These are phyloP conservation scores for Rhea americana DNA, from an alignment of 2,113 vertebrate genomes.

Conservation along the genomic window DNA sequence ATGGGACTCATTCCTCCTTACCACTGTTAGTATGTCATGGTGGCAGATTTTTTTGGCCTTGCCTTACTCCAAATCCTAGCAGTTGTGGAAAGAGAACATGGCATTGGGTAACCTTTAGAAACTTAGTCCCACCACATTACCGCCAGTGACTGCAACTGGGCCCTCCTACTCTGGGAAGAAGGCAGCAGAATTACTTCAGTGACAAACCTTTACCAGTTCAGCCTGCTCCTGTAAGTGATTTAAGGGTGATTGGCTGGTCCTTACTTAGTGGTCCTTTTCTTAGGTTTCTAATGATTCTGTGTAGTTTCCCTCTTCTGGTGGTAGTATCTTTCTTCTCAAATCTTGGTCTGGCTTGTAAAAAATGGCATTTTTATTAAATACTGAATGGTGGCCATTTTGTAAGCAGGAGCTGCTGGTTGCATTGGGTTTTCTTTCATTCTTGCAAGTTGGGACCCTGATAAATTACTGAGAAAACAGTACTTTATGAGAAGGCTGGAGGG, in stretches of 20 bases:
- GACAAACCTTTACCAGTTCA: not conserved
- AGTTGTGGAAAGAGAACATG: not conserved
- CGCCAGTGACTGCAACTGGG: not conserved
- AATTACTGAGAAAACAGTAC: not conserved
- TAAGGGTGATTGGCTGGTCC: not conserved
- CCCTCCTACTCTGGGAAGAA: not conserved
- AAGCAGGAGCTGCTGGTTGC: not conserved
- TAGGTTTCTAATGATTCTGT: not conserved
- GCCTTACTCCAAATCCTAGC: not conserved
- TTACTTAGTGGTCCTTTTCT: not conserved
- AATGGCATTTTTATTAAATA: not conserved
- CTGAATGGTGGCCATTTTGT: not conserved
- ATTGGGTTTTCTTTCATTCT: not conserved
- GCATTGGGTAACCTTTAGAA: not conserved
- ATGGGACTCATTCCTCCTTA: not conserved
- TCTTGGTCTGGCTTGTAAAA: not conserved
- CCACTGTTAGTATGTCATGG: not conserved
- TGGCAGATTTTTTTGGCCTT: not conserved
- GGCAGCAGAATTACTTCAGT: not conserved
- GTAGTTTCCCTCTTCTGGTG: not conserved
- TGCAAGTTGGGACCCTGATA: not conserved
- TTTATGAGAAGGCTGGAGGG: not conserved
- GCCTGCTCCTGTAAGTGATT: not conserved
- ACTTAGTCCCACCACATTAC: not conserved
- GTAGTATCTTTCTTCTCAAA: not conserved